phyloP scores from a whole-genome alignment of 2,888 invertebrate species.

The Odontomyia ornata region DNA sequence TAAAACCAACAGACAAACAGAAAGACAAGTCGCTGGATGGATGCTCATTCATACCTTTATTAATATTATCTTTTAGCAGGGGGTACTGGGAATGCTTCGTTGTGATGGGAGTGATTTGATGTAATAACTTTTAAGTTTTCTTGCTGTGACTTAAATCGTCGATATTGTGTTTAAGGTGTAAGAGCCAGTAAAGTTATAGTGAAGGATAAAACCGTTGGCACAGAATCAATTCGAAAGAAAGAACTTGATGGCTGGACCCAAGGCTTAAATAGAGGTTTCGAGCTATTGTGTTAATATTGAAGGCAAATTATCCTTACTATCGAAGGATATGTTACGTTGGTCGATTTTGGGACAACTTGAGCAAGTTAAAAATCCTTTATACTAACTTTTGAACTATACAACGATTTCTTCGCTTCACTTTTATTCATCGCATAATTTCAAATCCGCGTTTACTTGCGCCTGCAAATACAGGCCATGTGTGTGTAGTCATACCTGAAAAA shows the following conservation, averaged over 20 bases:
- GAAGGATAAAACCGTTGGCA: neutral
- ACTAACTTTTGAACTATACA: too few species aligned
- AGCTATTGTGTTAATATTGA: too few species aligned
- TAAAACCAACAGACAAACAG: slow-evolving; percentile 2
- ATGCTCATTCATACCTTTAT: slow-evolving; percentile 6
- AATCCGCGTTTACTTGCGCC: slow-evolving; percentile 5
- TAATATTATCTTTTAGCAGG: slow-evolving; percentile 9
- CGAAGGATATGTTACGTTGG: too few species aligned
- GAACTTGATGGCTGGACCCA: too few species aligned
- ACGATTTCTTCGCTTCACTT: too few species aligned
- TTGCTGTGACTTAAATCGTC: neutral
- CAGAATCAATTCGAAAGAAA: too few species aligned
- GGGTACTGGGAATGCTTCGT: neutral
- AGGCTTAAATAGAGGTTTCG: too few species aligned
- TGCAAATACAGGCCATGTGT: slow-evolving; percentile 1
- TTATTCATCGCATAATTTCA: neutral
- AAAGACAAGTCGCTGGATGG: neutral
- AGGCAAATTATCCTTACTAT: too few species aligned
- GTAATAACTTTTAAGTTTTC: neutral
- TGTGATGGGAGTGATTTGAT: neutral
- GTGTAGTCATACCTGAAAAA: neutral
- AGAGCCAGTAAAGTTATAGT: neutral
- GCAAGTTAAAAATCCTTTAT: too few species aligned
- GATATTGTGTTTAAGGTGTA: neutral
- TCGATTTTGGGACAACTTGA: too few species aligned